phyloP scores from a whole-genome alignment of 2,113 vertebrate species.

The Nothobranchius furzeri region DNA sequence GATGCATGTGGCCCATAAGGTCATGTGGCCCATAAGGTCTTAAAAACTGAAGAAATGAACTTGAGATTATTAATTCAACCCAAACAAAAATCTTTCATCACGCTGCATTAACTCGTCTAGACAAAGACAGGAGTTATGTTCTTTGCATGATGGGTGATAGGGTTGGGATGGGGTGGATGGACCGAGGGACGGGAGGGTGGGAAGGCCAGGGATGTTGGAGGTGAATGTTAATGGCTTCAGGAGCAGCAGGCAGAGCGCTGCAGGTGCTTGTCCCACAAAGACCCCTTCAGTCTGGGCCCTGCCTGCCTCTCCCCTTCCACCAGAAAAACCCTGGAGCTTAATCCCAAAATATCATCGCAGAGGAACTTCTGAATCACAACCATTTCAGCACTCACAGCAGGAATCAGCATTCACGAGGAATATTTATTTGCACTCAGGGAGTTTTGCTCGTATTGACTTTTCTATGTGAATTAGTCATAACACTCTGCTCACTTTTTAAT shows the following conservation, averaged over 20 bases:
- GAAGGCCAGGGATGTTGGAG: constrained; percentile 59
- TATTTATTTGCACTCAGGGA: neutral
- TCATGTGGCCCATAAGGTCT: too few relatives aligned
- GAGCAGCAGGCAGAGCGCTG: constrained; percentile 63
- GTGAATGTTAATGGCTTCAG: constrained; percentile 75
- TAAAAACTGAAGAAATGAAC: neutral
- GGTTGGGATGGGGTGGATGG: constrained; percentile 55
- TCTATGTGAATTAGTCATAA: neutral
- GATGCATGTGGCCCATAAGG: too few relatives aligned
- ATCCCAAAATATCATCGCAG: constrained; percentile 13
- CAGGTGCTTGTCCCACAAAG: constrained; percentile 79
- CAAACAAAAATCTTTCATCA: constrained; percentile 21
- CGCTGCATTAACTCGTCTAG: constrained; percentile 25
- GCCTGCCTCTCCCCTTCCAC: constrained; percentile 33
- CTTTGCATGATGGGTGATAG: constrained; percentile 55
- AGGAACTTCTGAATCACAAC: constrained; percentile 17
- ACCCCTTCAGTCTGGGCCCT: constrained; percentile 64
- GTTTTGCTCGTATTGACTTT: constrained; percentile 8
- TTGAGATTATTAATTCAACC: constrained; percentile 1
- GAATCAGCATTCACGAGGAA: neutral
- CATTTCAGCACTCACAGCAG: constrained; percentile 1
- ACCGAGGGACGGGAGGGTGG: constrained; percentile 34
- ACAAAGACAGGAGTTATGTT: constrained; percentile 66
- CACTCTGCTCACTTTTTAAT: constrained; percentile 21
- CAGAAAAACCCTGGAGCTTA: constrained; percentile 4